phyloP scores from a whole-genome alignment of 2,888 invertebrate species.

The Drosophila koepferae region DNA sequence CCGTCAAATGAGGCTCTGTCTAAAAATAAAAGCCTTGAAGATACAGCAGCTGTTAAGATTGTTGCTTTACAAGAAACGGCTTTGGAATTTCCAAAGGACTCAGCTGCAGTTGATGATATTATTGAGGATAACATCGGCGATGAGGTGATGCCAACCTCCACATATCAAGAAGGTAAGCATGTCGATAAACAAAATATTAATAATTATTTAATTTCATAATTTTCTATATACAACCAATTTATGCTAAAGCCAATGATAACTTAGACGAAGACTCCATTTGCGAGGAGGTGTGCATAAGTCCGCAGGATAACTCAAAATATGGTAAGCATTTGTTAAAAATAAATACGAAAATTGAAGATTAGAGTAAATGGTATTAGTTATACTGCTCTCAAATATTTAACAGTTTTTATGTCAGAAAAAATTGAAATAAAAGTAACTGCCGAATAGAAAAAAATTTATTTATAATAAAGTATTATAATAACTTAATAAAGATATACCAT shows the following conservation, averaged over 20 bases:
- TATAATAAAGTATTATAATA: neutral
- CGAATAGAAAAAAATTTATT: neutral
- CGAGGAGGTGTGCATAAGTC: constrained; percentile 33
- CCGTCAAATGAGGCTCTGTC: neutral
- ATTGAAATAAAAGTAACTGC: neutral
- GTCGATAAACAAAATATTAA: too few relatives aligned
- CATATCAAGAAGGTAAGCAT: constrained; percentile 38
- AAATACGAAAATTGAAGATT: neutral
- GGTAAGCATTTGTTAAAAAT: constrained; percentile 21
- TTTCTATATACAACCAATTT: neutral
- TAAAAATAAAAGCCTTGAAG: too few relatives aligned
- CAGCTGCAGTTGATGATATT: constrained; percentile 8
- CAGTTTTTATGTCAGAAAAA: neutral
- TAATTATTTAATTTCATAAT: too few relatives aligned
- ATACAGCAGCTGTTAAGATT: neutral
- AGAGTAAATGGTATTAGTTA: neutral
- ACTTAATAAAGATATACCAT: neutral
- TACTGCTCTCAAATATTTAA: neutral
- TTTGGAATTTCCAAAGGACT: neutral
- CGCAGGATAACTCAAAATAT: neutral
- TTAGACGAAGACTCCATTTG: constrained; percentile 45
- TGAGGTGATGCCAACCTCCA: constrained; percentile 24
- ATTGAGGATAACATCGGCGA: constrained; percentile 64
- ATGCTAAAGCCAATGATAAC: neutral
- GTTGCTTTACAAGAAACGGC: neutral